Evolutionary conservation across 1,140 invertebrate species (phyloP).

Genomic region (Ceratina japonica): DNA sequence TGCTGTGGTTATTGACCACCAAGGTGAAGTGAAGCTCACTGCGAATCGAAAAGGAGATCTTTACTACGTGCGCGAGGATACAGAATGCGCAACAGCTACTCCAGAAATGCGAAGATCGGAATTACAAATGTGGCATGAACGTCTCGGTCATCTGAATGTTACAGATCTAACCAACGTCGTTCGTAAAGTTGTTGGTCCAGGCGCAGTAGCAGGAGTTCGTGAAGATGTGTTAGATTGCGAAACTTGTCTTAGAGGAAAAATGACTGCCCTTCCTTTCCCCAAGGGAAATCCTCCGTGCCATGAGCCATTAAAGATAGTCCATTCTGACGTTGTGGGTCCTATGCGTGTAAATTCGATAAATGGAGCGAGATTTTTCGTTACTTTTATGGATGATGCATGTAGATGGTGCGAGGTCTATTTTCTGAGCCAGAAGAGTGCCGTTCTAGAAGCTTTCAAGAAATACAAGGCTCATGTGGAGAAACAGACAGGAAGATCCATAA

Average conservation of each 20-base stretch:
- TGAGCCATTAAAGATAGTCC: not conserved
- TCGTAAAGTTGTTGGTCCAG: not conserved
- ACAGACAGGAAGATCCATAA: not conserved
- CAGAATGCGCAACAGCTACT: no score
- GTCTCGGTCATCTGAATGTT: constrained; percentile 21
- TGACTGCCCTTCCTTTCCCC: no score
- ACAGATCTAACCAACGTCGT: not conserved
- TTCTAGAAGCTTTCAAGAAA: constrained; percentile 4
- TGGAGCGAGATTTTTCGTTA: constrained; percentile 50
- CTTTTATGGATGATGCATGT: constrained; percentile 53
- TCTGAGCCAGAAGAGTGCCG: constrained; percentile 3
- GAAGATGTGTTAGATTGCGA: not conserved
- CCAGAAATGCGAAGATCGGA: not conserved
- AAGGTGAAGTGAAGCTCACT: not conserved
- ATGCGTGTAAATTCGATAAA: constrained; percentile 43
- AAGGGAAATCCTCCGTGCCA: no score
- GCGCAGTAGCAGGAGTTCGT: not conserved
- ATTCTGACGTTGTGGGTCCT: constrained; percentile 6
- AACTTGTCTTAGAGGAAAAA: no score
- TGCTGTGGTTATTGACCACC: not conserved
- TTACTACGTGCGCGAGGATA: constrained; percentile 27
- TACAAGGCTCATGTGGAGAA: constrained; percentile 9
- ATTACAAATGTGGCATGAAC: constrained; percentile 22
- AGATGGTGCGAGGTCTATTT: constrained; percentile 16
- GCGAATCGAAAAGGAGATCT: not conserved